A percentile compares a stretch with the other conserved stretches of the same genome.
These are phyloP conservation scores for Sebastes matsubarae DNA, from an alignment of 2,797 vertebrate species.

Conservation along the genomic window DNA sequence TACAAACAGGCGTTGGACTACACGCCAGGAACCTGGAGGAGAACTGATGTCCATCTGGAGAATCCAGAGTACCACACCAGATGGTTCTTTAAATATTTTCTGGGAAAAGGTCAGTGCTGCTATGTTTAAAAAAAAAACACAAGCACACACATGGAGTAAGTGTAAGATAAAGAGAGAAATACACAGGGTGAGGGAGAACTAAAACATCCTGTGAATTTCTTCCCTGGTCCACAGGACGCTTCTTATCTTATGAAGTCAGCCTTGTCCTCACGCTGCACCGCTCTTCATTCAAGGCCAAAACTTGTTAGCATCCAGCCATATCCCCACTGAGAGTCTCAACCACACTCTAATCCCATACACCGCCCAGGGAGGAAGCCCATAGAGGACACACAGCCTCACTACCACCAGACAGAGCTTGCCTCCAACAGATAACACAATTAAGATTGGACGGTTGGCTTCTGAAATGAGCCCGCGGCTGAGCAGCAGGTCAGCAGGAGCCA, in stretches of 20 bases:
- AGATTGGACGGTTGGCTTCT: conserved; percentile 29
- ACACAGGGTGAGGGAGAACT: neutral
- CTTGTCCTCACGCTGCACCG: conserved; percentile 1
- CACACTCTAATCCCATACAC: conserved; percentile 19
- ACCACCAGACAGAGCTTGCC: conserved; percentile 8
- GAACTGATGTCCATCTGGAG: conserved; percentile 98
- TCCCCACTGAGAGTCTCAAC: conserved; percentile 48
- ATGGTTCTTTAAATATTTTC: conserved; percentile 99
- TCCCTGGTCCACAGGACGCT: conserved; percentile 5
- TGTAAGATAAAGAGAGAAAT: neutral
- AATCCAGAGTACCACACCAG: conserved; percentile 99
- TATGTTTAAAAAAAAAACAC: conserved; percentile 26
- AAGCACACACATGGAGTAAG: conserved; percentile 1
- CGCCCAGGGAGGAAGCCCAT: conserved; percentile 12
- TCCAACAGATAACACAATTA: conserved; percentile 50
- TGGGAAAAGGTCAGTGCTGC: conserved; percentile 93
- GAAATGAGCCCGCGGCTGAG: conserved; percentile 8
- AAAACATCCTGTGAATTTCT: conserved; percentile 17
- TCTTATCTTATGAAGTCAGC: conserved; percentile 39
- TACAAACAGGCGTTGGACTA: conserved; percentile 85
- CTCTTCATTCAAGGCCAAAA: conserved; percentile 40
- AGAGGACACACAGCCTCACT: conserved; percentile 6
- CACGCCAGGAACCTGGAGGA: conserved; percentile 93
- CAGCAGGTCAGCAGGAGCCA: neutral
- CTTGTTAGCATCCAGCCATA: conserved; percentile 38